A percentile compares a stretch with the other conserved stretches of the same genome.
Evolutionary conservation across 2,113 vertebrate species (phyloP).

Genomic region (Cyanistes caeruleus): DNA sequence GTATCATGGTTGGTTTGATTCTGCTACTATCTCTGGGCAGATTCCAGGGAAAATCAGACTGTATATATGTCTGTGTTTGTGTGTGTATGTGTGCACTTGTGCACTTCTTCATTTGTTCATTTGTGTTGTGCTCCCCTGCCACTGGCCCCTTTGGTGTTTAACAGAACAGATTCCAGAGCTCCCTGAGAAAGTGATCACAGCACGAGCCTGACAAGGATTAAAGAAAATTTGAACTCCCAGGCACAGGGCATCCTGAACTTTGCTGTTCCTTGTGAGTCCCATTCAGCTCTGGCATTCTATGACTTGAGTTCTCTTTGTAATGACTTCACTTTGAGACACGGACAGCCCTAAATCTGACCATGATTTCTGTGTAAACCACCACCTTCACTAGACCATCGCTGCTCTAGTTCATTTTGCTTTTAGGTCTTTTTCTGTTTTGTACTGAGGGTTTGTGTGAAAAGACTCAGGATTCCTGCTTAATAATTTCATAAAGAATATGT

Average conservation of each 20-base stretch:
- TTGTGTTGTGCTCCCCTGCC: not conserved
- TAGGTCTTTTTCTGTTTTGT: not conserved
- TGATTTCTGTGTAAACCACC: not conserved
- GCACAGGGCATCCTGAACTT: not conserved
- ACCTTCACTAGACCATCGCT: not conserved
- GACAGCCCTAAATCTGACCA: not conserved
- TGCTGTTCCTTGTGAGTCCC: fast-evolving
- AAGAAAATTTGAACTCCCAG: not conserved
- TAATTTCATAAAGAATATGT: not conserved
- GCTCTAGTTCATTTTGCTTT: not conserved
- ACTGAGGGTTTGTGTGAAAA: not conserved
- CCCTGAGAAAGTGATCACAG: fast-evolving
- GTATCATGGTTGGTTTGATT: not conserved
- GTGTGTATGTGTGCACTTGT: too few relatives aligned
- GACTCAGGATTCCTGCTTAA: not conserved
- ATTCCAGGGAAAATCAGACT: not conserved
- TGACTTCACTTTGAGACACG: fast-evolving
- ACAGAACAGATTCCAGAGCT: not conserved
- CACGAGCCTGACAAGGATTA: not conserved
- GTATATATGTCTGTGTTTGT: fast-evolving
- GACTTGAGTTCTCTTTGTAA: not conserved
- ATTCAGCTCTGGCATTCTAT: not conserved
- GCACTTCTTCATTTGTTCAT: not conserved
- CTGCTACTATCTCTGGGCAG: not conserved
- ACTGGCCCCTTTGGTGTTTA: not conserved